A percentile compares a stretch with the other conserved stretches of the same genome.
Conservation (phyloP, 2,888 invertebrate genomes). For the Desoria tigrina region DNA sequence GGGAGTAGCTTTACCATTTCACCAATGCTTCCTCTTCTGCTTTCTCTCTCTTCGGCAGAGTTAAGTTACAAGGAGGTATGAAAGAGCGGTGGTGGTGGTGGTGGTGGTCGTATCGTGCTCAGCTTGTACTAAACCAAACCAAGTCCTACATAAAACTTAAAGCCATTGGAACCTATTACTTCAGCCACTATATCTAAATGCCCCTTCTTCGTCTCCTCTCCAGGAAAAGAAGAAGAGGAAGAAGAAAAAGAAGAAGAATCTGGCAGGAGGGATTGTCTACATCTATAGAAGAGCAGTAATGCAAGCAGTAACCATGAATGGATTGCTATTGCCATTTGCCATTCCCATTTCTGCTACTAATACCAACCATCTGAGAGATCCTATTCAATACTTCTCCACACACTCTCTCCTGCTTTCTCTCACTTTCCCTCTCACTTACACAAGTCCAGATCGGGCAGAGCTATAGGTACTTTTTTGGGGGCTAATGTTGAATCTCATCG, state of each 20-base stretch:
- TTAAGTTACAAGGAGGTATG: constrained; percentile 3
- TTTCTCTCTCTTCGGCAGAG: not conserved
- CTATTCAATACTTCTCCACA: constrained; percentile 14
- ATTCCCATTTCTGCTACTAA: constrained; percentile 25
- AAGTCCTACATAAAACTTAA: constrained; percentile 18
- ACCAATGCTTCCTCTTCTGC: not conserved
- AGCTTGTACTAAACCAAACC: not conserved
- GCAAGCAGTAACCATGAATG: constrained; percentile 26
- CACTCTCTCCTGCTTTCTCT: constrained; percentile 14
- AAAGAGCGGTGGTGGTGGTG: not conserved
- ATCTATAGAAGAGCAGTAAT: not conserved
- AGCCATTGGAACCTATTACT: constrained; percentile 21
- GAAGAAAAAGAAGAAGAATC: too few species aligned
- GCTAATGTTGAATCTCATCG: too few species aligned
- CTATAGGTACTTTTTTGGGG: too few species aligned
- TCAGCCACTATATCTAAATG: constrained; percentile 23
- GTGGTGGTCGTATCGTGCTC: constrained; percentile 9
- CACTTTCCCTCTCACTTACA: constrained; percentile 6
- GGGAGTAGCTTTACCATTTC: constrained; percentile 12
- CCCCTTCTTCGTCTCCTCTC: too few species aligned
- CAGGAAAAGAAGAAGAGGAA: too few species aligned
- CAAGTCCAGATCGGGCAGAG: too few species aligned
- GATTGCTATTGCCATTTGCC: constrained; percentile 27
- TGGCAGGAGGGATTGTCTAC: not conserved
- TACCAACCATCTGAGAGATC: constrained; percentile 13